Evolutionary conservation across 2,113 vertebrate species (phyloP).

Genomic region (Prionailurus viverrinus): DNA sequence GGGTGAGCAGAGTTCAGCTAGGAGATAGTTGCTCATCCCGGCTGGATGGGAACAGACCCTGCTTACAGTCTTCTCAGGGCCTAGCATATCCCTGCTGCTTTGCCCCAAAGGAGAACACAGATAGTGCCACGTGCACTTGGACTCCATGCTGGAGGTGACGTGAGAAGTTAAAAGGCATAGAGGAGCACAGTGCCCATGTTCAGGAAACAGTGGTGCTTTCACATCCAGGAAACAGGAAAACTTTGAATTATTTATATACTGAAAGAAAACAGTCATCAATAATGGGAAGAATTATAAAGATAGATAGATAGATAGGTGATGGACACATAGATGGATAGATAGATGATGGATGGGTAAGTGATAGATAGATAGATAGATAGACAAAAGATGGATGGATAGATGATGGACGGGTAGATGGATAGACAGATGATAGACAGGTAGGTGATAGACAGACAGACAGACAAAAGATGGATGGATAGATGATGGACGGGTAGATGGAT

Average conservation of each 20-base stretch:
- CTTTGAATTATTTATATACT: neutral
- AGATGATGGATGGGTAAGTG: neutral
- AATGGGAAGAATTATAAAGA: neutral
- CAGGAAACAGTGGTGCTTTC: fast-evolving
- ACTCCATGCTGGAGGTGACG: neutral
- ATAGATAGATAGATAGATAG: no score
- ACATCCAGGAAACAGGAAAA: fast-evolving
- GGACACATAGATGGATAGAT: neutral
- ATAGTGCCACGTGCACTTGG: fast-evolving
- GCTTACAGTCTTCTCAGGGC: neutral
- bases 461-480: no score
- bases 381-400: neutral
- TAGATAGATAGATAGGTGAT: neutral
- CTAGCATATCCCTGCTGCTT: neutral
- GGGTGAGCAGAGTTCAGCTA: fast-evolving
- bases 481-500: no score
- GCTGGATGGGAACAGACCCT: fast-evolving
- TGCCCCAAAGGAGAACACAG: no score
- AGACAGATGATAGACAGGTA: no score
- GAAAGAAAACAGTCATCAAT: neutral
- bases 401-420: no score
- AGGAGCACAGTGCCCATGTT: no score
- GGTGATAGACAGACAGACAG: no score
- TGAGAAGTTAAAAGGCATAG: fast-evolving
- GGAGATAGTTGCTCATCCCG: neutral